A percentile compares a stretch with the other conserved stretches of the same genome.
These are phyloP conservation scores for Oreonectes daqikongensis DNA, from an alignment of 2,797 vertebrate genomes.

Conservation along the genomic window DNA sequence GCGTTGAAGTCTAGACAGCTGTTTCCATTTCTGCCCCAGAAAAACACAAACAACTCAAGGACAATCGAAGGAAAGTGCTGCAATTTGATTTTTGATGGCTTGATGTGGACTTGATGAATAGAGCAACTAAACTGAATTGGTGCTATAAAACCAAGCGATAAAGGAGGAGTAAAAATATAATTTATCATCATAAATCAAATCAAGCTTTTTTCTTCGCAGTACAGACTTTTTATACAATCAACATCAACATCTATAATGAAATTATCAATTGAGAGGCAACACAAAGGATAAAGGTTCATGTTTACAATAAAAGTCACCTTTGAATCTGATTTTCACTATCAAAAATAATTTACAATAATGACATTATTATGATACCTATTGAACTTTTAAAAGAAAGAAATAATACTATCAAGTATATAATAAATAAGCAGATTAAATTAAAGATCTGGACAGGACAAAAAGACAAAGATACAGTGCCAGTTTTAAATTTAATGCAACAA, in stretches of 20 bases:
- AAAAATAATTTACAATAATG: too few relatives aligned
- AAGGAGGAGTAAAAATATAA: background rate
- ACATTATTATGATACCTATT: too few relatives aligned
- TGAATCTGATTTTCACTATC: too few relatives aligned
- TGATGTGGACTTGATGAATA: background rate
- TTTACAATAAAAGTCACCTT: background rate
- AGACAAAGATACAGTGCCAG: background rate
- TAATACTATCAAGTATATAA: background rate
- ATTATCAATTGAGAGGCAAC: too few relatives aligned
- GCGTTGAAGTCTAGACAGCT: conserved; percentile 91
- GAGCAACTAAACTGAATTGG: background rate
- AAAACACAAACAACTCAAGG: conserved; percentile 35
- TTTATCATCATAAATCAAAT: too few relatives aligned
- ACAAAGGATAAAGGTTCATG: too few relatives aligned
- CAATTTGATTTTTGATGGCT: conserved; percentile 15
- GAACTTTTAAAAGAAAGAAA: too few relatives aligned
- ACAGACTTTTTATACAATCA: too few relatives aligned
- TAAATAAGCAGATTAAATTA: conserved; percentile 8
- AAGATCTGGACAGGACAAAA: background rate
- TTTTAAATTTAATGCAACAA: background rate
- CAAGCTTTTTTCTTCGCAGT: too few relatives aligned
- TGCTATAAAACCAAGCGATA: background rate
- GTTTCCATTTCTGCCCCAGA: conserved; percentile 91
- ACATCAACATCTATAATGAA: too few relatives aligned
- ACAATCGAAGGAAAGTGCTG: conserved; percentile 23